Base-by-base conservation (phyloP, 2,113 vertebrate species). In the Macroglossus sobrinus region DNA sequence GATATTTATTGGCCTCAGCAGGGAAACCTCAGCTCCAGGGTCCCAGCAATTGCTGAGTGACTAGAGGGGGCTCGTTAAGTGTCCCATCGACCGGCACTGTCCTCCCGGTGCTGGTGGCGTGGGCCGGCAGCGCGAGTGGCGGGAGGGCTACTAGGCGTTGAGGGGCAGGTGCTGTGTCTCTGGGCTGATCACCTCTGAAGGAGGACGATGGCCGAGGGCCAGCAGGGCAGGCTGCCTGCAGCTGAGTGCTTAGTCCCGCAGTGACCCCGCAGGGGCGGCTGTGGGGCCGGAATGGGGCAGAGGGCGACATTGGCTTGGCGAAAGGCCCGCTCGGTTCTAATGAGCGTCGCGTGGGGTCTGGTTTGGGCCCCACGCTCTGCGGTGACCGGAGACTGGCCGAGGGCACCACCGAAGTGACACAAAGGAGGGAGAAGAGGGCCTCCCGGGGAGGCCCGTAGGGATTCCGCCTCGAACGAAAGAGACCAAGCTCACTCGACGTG, bases 201-300 rank as follows among this genome's bases (percentile, higher is more conserved):
- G 91, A 72, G 61, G 61, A 84, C 76, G 82, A 92, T 68, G 43
- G 75, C 61, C 63, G 61, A 84, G 50, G 59, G 30, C 38, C 53
- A 76, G 33, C 45, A 84, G 75, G 91, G 18, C 45, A 87, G 43
- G 85, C 66, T 95, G 87, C 76, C 43, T 21, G 43, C 68, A 87
- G 72, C 74, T 71, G 78, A 96, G 64, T 47, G 7, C 68, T 94
- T 57, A 85, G 18, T 85, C 75, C 61, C 24, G 71, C 78, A 88
- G 71, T 78, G 72, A 63, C 15, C 28, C 38, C 28, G 75, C 38
- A 1, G 2, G 45, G 15, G 59, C n/a, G 74, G 38, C 59, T 7
- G 12, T 22, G 89, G 74, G 35, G 35, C 76, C 38, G 19, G 26
- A 72, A 24, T 0, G 4, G 15, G 50, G 18, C 45, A 35, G 66